Base-by-base conservation (phyloP, 2,797 vertebrate species). In the Oreortyx pictus region DNA sequence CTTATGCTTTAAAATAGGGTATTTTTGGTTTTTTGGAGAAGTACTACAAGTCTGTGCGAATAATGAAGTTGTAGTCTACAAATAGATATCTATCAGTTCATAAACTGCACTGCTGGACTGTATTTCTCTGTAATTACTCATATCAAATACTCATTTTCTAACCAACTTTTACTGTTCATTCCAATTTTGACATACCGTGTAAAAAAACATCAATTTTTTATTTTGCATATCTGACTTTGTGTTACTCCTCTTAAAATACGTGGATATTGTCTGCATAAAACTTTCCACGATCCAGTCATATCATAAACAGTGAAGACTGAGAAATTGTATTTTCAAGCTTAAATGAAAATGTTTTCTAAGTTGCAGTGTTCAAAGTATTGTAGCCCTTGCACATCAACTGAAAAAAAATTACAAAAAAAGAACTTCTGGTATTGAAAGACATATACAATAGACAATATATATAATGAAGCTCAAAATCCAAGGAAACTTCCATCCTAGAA, bases 41-140 rank as follows among this genome's bases (percentile, higher is more conserved):
- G 2, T 31, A 78, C 18, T 56, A 37, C 22, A 86, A 71, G 67
- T 46, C 27, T 13, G 47, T 19, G 43, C 20, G 39, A 76, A 76
- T 33, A 62, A 35, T 54, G 52, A 64, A 62, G 8, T 35, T 0
- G 0, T 31, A 7, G 35, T 57, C 5, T 78, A 25, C 22, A 43
- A 57, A 43, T 9, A 9, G 24, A 4, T 10, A 54, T 11, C 6
- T 31, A 54, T 33, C 78, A 44, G 20, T 59, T 56, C 64, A 66
- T 17, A 50, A 57, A 83, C 14, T 79, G n/a, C 9, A 25, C 7
- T 44, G 23, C 19, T 29, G 14, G 37, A 46, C 1, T 46, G 7
- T n/a, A 39, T 65, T 83, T 79, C 24, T 52, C n/a, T n/a, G n/a
- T 60, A 81, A 43, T 27, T 47, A 79, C 64, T 2, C 0, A 0